Evolutionary conservation across 1,140 invertebrate species (phyloP).

Genomic region (Drosophila kohkoa): DNA sequence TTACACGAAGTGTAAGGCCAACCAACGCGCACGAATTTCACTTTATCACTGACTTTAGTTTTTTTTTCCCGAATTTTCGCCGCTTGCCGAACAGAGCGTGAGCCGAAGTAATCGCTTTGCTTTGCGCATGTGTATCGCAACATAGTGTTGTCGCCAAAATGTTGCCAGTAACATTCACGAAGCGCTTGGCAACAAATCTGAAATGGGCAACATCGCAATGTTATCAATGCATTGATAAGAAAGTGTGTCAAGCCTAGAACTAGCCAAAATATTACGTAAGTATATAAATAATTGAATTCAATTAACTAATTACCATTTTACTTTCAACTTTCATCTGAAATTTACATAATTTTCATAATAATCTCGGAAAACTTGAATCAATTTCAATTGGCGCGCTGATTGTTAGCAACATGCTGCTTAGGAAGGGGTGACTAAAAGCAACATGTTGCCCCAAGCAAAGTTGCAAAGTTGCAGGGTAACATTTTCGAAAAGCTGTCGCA

Average conservation of each 20-base stretch:
- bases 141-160: constrained; percentile 24
- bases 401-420: constrained; percentile 18
- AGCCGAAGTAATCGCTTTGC: not conserved
- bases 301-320: too few species aligned
- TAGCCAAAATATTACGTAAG: not conserved
- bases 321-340: too few species aligned
- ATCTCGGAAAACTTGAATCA: not conserved
- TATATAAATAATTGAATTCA: not conserved
- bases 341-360: too few species aligned
- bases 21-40: constrained; percentile 72
- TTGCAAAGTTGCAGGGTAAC: not conserved
- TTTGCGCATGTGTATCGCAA: constrained; percentile 24
- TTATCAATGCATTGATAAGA: not conserved
- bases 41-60: constrained; percentile 73
- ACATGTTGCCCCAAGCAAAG: constrained; percentile 2
- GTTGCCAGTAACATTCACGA: constrained; percentile 37
- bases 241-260: not conserved
- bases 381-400: constrained; percentile 13
- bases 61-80: constrained; percentile 55
- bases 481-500: not conserved
- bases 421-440: constrained; percentile 3
- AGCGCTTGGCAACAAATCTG: not conserved
- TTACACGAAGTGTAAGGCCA: constrained; percentile 66
- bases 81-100: constrained; percentile 20
- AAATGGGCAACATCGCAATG: not conserved